Evolutionary conservation across 2,113 vertebrate species (phyloP).

Genomic region (Anoura caudifer): DNA sequence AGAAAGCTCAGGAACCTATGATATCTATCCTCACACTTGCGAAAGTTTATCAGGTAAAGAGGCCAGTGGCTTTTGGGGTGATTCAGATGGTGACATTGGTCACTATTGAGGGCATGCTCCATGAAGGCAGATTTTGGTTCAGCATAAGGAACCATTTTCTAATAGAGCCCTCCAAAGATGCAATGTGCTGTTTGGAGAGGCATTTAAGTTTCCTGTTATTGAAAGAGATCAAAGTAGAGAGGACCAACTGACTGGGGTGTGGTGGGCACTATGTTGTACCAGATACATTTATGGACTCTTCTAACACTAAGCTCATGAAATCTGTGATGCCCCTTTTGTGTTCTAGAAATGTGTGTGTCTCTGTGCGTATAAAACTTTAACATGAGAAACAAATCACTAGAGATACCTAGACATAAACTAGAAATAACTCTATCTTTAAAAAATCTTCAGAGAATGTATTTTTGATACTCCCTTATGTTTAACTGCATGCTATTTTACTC

Average conservation of each 20-base stretch:
- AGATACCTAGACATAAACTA: neutral
- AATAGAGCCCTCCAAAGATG: neutral
- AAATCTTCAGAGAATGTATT: slow-evolving; percentile 15
- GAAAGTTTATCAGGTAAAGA: neutral
- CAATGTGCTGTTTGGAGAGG: neutral
- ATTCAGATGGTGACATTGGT: neutral
- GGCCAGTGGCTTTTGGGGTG: neutral
- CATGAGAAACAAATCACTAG: neutral
- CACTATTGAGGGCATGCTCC: neutral
- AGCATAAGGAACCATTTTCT: neutral
- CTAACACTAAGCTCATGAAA: neutral
- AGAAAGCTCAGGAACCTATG: neutral
- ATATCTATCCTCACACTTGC: neutral
- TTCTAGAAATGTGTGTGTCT: neutral
- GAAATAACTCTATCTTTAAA: neutral
- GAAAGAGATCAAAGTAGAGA: slow-evolving; percentile 25
- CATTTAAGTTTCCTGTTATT: slow-evolving; percentile 18
- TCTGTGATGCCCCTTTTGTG: neutral
- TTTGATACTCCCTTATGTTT: neutral
- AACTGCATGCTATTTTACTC: neutral
- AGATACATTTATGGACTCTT: neutral
- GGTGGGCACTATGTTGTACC: neutral
- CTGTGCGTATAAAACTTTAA: neutral
- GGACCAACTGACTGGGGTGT: neutral
- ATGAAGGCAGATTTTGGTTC: slow-evolving; percentile 11